A percentile compares a stretch with the other conserved stretches of the same genome.
Conservation (phyloP, 1,140 invertebrate species). For the Habropoda laboriosa region DNA sequence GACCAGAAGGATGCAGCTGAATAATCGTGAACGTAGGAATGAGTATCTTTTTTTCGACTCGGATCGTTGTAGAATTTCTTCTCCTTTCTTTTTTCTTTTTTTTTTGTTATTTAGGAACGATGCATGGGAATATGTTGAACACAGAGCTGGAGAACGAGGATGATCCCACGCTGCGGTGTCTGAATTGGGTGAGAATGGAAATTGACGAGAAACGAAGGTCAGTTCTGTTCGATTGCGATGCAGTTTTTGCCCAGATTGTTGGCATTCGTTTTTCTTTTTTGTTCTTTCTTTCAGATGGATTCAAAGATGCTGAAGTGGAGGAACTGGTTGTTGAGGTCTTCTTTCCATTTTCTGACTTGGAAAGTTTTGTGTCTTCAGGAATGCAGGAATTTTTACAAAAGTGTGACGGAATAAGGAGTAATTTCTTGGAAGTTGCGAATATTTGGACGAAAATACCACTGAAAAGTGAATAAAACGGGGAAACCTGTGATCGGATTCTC, state of each 20-base stretch:
- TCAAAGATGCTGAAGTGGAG: too few species aligned
- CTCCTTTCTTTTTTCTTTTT: too few species aligned
- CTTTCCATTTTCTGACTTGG: too few species aligned
- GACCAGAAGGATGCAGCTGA: background rate
- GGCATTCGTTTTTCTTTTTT: background rate
- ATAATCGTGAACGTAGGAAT: background rate
- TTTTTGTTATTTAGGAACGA: slow-evolving; percentile 19
- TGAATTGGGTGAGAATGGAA: background rate
- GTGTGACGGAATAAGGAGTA: too few species aligned
- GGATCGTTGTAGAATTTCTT: slow-evolving; percentile 2
- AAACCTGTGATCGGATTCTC: background rate
- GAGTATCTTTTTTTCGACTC: too few species aligned
- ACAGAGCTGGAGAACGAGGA: background rate
- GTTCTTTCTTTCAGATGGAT: background rate
- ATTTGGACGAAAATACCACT: too few species aligned
- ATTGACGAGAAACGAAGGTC: background rate
- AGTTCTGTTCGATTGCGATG: background rate
- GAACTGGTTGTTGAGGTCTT: too few species aligned
- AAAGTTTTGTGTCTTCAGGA: too few species aligned
- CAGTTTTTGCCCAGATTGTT: background rate
- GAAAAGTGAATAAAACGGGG: background rate
- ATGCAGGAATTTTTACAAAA: too few species aligned
- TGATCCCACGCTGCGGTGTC: background rate
- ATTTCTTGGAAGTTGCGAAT: too few species aligned
- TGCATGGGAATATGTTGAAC: background rate